These are phyloP conservation scores for Microtus pennsylvanicus DNA, from an alignment of 2,113 vertebrate species.

Conservation along the genomic window DNA sequence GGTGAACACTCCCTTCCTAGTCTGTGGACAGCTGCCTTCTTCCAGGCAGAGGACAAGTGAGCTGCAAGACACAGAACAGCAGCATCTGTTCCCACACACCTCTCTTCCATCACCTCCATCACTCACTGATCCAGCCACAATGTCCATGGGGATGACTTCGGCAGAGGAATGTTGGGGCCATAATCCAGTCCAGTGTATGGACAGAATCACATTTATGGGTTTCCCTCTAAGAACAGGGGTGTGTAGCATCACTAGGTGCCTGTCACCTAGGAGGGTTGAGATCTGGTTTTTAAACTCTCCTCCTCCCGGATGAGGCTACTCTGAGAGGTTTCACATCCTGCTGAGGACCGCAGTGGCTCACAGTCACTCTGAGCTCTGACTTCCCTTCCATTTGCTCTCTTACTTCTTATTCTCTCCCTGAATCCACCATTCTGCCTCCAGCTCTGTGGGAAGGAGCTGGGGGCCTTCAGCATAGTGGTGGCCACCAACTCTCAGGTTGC, in stretches of 20 bases:
- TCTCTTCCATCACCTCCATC: not conserved
- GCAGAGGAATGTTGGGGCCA: rapidly evolving
- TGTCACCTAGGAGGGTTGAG: not conserved
- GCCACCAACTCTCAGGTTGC: not conserved
- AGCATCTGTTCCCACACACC: not conserved
- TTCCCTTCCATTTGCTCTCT: too few relatives aligned
- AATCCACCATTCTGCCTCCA: not conserved
- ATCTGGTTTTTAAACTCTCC: not conserved
- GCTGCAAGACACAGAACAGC: too few relatives aligned
- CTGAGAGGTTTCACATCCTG: not conserved
- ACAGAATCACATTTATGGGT: rapidly evolving
- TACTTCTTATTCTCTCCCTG: not conserved
- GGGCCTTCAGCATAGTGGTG: rapidly evolving
- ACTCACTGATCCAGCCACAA: not conserved
- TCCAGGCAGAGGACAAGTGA: not conserved
- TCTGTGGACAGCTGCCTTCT: not conserved
- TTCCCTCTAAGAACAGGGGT: not conserved
- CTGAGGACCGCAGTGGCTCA: rapidly evolving
- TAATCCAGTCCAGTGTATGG: too few relatives aligned
- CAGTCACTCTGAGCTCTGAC: not conserved
- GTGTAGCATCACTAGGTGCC: not conserved
- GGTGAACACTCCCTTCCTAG: not conserved
- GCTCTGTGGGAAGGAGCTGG: not conserved
- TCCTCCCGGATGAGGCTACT: not conserved
- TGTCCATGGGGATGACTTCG: not conserved